phyloP scores from a whole-genome alignment of 2,797 vertebrate species.

The Tragelaphus eurycerus region DNA sequence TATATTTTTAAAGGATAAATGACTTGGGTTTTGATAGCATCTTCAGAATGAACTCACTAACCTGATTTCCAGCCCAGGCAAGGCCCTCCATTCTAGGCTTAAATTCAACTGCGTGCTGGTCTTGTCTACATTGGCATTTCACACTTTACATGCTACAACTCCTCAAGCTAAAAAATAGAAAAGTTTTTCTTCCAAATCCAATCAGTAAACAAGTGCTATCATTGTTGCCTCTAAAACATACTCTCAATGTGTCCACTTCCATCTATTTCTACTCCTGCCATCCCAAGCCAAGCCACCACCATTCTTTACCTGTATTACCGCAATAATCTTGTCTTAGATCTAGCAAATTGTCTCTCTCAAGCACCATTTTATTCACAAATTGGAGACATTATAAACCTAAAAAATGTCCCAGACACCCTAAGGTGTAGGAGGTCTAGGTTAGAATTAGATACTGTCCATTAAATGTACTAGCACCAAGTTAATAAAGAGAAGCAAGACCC shows the following conservation, averaged over 20 bases:
- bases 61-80: background rate
- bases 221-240: background rate
- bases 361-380: background rate
- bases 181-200: background rate
- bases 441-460: background rate
- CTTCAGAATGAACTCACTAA: background rate
- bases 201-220: background rate
- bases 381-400: background rate
- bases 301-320: background rate
- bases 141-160: background rate
- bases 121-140: background rate
- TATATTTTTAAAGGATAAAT: background rate
- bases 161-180: background rate
- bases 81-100: background rate
- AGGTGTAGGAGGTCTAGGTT: background rate
- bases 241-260: background rate
- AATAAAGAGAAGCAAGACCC: background rate
- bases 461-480: background rate
- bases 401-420: background rate
- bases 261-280: background rate
- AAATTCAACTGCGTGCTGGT: background rate
- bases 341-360: background rate
- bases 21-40: background rate
- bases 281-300: background rate
- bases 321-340: background rate